These are phyloP conservation scores for Rhinoderma darwinii DNA, from an alignment of 2,113 vertebrate genomes.

Conservation along the genomic window DNA sequence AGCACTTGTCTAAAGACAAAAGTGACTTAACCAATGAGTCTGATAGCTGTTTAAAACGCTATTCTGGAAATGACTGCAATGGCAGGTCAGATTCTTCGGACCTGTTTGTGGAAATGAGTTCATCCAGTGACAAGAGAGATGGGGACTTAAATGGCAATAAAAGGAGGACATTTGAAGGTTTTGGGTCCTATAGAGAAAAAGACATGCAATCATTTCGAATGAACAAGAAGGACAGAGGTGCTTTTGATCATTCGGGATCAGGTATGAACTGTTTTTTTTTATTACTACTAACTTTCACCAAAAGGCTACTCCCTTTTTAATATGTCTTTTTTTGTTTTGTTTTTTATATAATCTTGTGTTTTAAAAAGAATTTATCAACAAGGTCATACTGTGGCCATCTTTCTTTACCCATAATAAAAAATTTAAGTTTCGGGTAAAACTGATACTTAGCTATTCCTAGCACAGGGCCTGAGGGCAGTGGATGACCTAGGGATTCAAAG, in stretches of 20 bases:
- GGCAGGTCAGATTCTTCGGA: slow-evolving; percentile 78
- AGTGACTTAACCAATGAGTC: slow-evolving; percentile 83
- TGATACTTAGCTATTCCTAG: no score
- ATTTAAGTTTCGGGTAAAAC: no score
- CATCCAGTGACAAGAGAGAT: slow-evolving; percentile 79
- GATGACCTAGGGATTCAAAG: no score
- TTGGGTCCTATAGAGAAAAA: slow-evolving; percentile 88
- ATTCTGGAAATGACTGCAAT: slow-evolving; percentile 71
- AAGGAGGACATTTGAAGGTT: slow-evolving; percentile 86
- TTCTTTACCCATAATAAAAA: no score
- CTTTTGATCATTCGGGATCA: slow-evolving; percentile 79
- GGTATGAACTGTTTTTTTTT: slow-evolving; percentile 75
- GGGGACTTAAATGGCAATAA: slow-evolving; percentile 79
- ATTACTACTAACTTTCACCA: not conserved
- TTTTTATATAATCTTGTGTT: no score
- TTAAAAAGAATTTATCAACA: no score
- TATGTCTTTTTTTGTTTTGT: no score
- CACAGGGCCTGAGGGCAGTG: no score
- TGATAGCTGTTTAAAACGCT: slow-evolving; percentile 86
- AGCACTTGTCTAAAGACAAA: slow-evolving; percentile 87
- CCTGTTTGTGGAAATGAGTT: slow-evolving; percentile 82
- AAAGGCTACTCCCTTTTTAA: not conserved
- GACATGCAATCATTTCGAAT: slow-evolving; percentile 88
- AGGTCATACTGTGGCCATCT: no score
- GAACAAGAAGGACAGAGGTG: slow-evolving; percentile 80